Evolutionary conservation across 2,113 vertebrate species (phyloP), one percentile per base, ranked within the genome.

Genomic region (Zapornia atra): DNA sequence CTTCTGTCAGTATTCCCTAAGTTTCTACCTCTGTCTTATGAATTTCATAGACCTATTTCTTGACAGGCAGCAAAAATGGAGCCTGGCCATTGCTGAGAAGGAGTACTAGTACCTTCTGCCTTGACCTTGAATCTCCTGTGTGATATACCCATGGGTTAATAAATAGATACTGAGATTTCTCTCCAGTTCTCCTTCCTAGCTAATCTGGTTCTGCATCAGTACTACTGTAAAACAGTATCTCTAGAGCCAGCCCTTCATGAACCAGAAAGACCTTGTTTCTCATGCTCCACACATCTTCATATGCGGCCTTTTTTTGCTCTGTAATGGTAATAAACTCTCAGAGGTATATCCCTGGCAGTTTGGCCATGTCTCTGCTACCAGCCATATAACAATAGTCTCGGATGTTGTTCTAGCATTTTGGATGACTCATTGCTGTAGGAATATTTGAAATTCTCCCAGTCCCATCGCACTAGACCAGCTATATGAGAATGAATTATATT

Each of bases 241-340:
- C 36, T 70, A 65, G 51, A 81, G 75, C 10, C 54, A 59, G 36
- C 28, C 18, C 50, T 91, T 34, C 22, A 26, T 82, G 63, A 76
- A 6, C 11, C 18, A 75, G 26, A 21, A 71, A 17, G 9, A 63
- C 11, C 87, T 63, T 38, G 18, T 57, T 89, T 82, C 18, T 76
- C 16, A 63, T 59, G n/a, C n/a, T 80, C 53, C 6, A 14, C 40
- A 70, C 0, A 0, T 69, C 36, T 79, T 79, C 50, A 61, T 2
- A 0, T 36, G 5, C 42, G 44, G 8, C 6, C 7, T 10, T 56
- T 68, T 68, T 84, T 84, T 86, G 15, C 19, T 4, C 15, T 56
- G 38, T 51, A 71, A n/a, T 70, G 86, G 46, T 54, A 71, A 53
- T 40, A 65, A 94, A 71, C 18, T 68, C 56, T 78, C 0, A 0